Conservation (phyloP, 2,797 vertebrate species). For the Onychomys leucogaster region DNA sequence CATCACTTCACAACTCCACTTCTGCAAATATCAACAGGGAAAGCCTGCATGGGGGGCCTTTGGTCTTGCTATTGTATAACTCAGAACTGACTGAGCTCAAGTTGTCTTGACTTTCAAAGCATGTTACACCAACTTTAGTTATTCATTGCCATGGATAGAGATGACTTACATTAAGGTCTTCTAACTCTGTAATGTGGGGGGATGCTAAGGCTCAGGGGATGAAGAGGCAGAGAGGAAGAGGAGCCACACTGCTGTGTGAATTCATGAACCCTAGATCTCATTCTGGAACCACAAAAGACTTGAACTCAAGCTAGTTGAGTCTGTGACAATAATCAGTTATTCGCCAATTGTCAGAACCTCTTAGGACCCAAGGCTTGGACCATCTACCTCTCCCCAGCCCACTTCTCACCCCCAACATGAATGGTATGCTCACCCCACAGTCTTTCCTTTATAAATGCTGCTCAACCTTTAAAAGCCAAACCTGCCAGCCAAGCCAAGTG, state of each 20-base stretch:
- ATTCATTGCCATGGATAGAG: not conserved
- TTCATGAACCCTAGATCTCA: not conserved
- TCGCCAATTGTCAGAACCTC: not conserved
- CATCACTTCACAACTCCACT: not conserved
- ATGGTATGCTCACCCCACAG: not conserved
- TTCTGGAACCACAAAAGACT: not conserved
- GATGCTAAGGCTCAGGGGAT: not conserved
- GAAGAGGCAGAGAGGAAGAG: not conserved
- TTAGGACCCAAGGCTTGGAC: not conserved
- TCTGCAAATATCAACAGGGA: not conserved
- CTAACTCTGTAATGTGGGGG: not conserved
- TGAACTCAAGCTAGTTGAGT: not conserved
- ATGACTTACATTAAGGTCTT: not conserved
- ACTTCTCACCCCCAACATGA: not conserved
- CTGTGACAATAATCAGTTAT: not conserved
- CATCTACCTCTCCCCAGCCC: accelerated
- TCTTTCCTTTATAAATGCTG: not conserved
- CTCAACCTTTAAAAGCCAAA: not conserved
- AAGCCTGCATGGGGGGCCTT: not conserved
- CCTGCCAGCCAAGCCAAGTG: not conserved
- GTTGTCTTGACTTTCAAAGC: not conserved
- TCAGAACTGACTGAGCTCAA: not conserved
- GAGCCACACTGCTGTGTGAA: not conserved
- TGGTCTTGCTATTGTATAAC: not conserved
- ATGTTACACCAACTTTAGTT: not conserved